A percentile compares a stretch with the other conserved stretches of the same genome.
These are phyloP conservation scores for Epirrhoe tristata DNA, from an alignment of 2,888 invertebrate genomes.

Conservation along the genomic window DNA sequence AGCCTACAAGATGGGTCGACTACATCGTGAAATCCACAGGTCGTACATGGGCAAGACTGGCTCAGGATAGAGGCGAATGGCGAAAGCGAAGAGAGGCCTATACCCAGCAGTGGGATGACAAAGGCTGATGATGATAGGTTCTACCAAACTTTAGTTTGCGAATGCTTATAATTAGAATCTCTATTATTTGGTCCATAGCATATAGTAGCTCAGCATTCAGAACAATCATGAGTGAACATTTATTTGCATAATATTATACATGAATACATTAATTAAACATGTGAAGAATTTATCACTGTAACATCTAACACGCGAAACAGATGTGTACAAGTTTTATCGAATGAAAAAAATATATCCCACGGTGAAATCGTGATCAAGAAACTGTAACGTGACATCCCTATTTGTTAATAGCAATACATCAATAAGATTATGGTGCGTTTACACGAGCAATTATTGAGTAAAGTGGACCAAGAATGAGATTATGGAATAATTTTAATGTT, in stretches of 20 bases:
- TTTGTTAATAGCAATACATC: constrained; percentile 53
- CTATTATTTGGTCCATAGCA: neutral
- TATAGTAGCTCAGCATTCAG: neutral
- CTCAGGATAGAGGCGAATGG: too few relatives aligned
- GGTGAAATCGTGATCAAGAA: constrained; percentile 34
- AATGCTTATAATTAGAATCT: too few relatives aligned
- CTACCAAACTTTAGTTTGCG: neutral
- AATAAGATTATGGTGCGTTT: constrained; percentile 53
- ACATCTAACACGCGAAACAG: constrained; percentile 30
- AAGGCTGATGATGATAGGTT: too few relatives aligned
- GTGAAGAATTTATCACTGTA: constrained; percentile 23
- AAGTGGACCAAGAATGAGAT: neutral
- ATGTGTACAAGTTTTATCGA: constrained; percentile 33
- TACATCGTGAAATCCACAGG: too few relatives aligned
- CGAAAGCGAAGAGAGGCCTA: too few relatives aligned
- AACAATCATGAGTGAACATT: constrained; percentile 12
- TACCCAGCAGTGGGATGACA: too few relatives aligned
- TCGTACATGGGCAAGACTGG: too few relatives aligned
- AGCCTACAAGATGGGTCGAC: too few relatives aligned
- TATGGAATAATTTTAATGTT: too few relatives aligned
- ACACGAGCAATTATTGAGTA: constrained; percentile 4
- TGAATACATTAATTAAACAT: constrained; percentile 25
- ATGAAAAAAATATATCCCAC: constrained; percentile 28
- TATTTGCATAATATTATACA: constrained; percentile 15
- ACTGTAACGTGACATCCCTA: constrained; percentile 44